These are phyloP conservation scores for Melanotaenia nigrans DNA, from an alignment of 2,797 vertebrate species.

Conservation along the genomic window DNA sequence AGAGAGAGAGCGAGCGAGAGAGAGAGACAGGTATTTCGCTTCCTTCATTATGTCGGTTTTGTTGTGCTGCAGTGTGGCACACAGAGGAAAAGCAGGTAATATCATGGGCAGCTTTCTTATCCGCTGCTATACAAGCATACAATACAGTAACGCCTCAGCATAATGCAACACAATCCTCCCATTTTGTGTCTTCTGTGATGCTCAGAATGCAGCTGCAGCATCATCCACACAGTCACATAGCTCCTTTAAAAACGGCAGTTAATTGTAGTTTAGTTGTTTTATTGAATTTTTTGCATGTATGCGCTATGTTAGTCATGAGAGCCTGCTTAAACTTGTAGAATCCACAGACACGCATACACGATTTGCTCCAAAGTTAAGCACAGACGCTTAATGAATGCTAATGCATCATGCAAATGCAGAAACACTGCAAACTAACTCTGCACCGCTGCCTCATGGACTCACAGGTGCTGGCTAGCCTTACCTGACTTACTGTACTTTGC, in stretches of 20 bases:
- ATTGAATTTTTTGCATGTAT: conserved; percentile 4
- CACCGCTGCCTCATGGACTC: conserved; percentile 34
- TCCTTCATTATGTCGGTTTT: conserved; percentile 51
- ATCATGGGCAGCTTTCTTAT: conserved; percentile 27
- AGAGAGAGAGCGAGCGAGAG: neutral
- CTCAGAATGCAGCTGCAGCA: conserved; percentile 63
- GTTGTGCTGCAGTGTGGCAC: conserved; percentile 58
- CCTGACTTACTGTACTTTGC: conserved; percentile 38
- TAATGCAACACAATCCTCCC: conserved; percentile 69
- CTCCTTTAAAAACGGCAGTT: neutral
- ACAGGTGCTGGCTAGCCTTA: conserved; percentile 50
- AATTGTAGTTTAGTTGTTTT: neutral
- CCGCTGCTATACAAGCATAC: conserved; percentile 26
- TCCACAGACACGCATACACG: conserved; percentile 4
- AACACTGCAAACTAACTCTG: conserved; percentile 57
- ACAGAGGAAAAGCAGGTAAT: conserved; percentile 21
- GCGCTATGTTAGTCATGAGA: conserved; percentile 1
- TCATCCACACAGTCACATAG: conserved; percentile 45
- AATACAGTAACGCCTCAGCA: conserved; percentile 52
- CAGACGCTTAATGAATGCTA: conserved; percentile 65
- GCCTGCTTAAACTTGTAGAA: neutral
- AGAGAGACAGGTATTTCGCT: conserved; percentile 60
- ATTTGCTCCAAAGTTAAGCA: conserved; percentile 25
- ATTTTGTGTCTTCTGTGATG: conserved; percentile 49
- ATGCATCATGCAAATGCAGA: conserved; percentile 54